Evolutionary conservation across 2,888 invertebrate species (phyloP), one percentile per base, ranked within the genome.

Genomic region (Microdon myrmicae): DNA sequence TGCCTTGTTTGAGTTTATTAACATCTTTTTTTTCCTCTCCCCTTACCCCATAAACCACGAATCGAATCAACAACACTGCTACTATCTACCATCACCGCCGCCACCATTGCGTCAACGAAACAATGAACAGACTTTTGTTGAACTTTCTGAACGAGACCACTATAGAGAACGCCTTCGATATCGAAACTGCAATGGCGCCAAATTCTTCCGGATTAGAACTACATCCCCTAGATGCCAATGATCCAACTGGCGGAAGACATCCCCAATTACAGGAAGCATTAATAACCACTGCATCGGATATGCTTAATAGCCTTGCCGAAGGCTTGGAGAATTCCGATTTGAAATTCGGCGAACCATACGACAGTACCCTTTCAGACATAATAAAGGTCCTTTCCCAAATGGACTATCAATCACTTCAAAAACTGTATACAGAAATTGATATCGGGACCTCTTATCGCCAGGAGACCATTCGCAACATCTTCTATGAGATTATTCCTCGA

Each of bases 381-480:
- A 78, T 80, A 17, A 75, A 73, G 53, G 51, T 79, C 0, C 70
- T 80, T 3, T 76, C 77, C 10, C 74, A 77, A 73, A 75, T 80
- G 75, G 75, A 80, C 58, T 77, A 74, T 37, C 72, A 74, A 19
- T 79, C 79, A 3, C 49, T 80, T 2, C 74, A 74, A 29, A 80
- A 80, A 17, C 75, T 86, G 0, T 85, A 85, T 68, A 81, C 82
- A 3, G 84, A 85, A 64, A 77, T 86, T 14, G 83, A 85, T 2
- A 77, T 86, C 1, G 89, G 90, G 1, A 90, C 90, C 2, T 89
- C 89, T 68, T 89, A 89, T 70, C 85, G 87, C 17, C 83, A 88
- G 74, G 90, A 90, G 75, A 90, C 90, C 0, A 85, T 87, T 14
- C 83, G 87, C 32, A 89, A 89, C 71, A 86, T 90, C 71, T 89